Evolutionary conservation across 2,888 invertebrate species (phyloP), one percentile per base, ranked within the genome.

Genomic region (Eueremaeus valkanovi): DNA sequence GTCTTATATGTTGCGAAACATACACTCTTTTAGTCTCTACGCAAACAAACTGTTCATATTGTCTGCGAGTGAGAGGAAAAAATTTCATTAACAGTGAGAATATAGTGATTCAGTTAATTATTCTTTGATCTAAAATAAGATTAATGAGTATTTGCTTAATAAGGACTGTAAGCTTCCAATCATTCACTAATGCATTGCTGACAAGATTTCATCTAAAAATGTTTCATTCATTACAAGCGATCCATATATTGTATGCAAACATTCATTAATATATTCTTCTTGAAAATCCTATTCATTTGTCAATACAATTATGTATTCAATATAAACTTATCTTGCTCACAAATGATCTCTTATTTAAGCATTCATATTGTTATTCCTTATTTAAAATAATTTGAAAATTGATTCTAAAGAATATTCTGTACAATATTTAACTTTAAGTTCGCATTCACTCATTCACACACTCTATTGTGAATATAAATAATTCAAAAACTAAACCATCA

Each of bases 401-500:
- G 3, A 45, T 11, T 45, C 16, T 3, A 45, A 45, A 45, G 9
- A 45, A 36, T 11, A 49, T 3, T 49, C 49, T 49, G n/a, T 36
- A 36, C 5, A 36, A 36, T 36, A 36, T 36, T 8, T 36, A 11
- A 45, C 45, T 11, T 16, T 45, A 6, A 45, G 18, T 13, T 45
- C 45, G 13, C 13, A 42, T 42, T 42, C 9, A 42, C 9, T 42
- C 8, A 42, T n/a, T n/a, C n/a, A n/a, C n/a, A 49, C 16, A 61
- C 61, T 61, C 5, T 5, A 31, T 16, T 13, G 1, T 61, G 61
- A 29, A 27, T 27, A 61, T 66, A 36, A 36, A 66, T 21, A 21
- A 66, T 66, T 66, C 40, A 66, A 36, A 36, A 18, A 61, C 5
- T 36, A 21, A 40, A 61, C 6, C 13, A 61, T 66, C 66, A 66